phyloP scores from a whole-genome alignment of 1,140 invertebrate genomes.

The Apis mellifera region DNA sequence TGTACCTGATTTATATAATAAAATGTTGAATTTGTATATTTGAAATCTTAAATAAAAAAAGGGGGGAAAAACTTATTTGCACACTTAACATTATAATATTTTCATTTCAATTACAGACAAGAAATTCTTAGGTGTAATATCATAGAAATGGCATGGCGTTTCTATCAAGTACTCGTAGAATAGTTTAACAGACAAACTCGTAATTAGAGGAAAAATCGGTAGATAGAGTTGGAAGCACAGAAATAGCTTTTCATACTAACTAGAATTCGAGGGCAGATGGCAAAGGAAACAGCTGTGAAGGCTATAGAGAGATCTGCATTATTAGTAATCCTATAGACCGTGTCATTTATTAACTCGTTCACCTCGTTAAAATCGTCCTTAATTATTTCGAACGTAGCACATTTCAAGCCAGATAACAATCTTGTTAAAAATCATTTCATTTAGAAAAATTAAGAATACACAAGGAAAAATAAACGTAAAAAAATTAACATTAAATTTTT shows the following conservation, averaged over 20 bases:
- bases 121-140: no score
- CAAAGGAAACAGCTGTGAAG: constrained; percentile 58
- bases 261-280: constrained; percentile 69
- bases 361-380: constrained; percentile 65
- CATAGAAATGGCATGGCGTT: not conserved
- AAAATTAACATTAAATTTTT: no score
- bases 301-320: constrained; percentile 41
- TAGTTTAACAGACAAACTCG: not conserved
- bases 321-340: constrained; percentile 54
- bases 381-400: constrained; percentile 61
- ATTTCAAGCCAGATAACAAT: constrained; percentile 22
- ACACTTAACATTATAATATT: no score
- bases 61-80: no score
- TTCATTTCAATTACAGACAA: no score
- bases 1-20: no score
- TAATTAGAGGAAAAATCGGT: not conserved
- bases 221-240: not conserved
- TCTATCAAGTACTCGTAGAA: no score
- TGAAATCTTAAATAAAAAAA: no score
- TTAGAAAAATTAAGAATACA: no score
- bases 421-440: no score
- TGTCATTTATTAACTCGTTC: constrained; percentile 42
- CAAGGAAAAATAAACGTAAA: no score
- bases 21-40: no score
- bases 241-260: constrained; percentile 32